phyloP scores from a whole-genome alignment of 64 coral and sea anemone species.

The Exaiptasia diaphana region DNA sequence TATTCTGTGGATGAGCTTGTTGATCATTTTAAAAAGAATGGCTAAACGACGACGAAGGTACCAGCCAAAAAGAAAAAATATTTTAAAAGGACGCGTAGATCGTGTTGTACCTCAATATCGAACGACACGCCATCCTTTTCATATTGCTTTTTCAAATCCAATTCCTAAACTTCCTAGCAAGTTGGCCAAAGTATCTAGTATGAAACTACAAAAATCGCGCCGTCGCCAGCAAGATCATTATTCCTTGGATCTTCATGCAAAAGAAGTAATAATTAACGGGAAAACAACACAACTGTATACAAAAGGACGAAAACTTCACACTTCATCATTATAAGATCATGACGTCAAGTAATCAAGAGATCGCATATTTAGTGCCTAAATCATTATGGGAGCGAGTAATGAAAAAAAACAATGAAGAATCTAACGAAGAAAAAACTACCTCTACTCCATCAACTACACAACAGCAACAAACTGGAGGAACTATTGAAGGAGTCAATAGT shows the following conservation, averaged over 20 bases:
- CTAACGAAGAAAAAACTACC: not conserved
- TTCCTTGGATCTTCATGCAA: too few relatives aligned
- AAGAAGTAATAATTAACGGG: not conserved
- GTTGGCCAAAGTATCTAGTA: too few relatives aligned
- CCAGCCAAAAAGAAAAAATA: not conserved
- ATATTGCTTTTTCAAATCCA: too few relatives aligned
- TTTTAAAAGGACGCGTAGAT: not conserved
- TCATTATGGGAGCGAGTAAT: not conserved
- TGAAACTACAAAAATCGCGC: too few relatives aligned
- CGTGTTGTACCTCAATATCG: not conserved
- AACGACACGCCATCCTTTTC: not conserved
- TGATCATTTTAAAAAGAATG: too few relatives aligned
- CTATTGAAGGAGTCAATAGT: not conserved
- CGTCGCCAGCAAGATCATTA: too few relatives aligned
- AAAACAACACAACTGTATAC: not conserved
- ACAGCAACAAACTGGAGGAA: not conserved
- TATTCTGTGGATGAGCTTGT: too few relatives aligned
- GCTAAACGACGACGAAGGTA: not conserved
- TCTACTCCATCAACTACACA: too few relatives aligned
- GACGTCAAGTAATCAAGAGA: too few relatives aligned
- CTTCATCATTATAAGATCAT: not conserved
- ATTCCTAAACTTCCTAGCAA: too few relatives aligned
- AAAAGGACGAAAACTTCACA: not conserved
- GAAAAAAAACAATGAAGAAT: not conserved
- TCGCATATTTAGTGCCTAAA: not conserved